These are phyloP conservation scores for Tragelaphus scriptus DNA, from an alignment of 2,113 vertebrate genomes.

Conservation along the genomic window DNA sequence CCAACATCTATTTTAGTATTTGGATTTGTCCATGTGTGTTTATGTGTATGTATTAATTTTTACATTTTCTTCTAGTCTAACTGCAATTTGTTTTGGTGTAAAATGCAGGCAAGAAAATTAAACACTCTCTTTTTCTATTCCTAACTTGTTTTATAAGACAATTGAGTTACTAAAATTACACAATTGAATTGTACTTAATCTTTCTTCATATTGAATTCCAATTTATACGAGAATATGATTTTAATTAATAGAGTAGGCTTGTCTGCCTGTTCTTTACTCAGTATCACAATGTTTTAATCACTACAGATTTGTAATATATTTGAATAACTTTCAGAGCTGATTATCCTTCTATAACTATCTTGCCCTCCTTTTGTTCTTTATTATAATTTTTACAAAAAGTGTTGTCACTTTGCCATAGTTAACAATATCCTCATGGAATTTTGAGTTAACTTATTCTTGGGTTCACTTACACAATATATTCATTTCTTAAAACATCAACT, in stretches of 20 bases:
- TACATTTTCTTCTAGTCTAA: not conserved
- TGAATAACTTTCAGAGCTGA: not conserved
- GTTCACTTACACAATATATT: not conserved
- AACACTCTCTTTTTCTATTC: not conserved
- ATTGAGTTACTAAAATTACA: not conserved
- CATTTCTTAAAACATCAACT: not conserved
- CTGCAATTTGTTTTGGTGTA: not conserved
- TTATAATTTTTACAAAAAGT: not conserved
- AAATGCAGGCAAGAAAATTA: not conserved
- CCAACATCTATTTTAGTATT: not conserved
- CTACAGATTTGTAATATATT: not conserved
- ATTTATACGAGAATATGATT: not conserved
- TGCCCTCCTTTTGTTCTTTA: not conserved
- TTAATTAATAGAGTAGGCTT: not conserved
- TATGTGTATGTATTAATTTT: not conserved
- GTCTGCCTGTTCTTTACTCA: not conserved
- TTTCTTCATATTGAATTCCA: not conserved
- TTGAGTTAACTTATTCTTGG: not conserved
- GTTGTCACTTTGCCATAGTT: not conserved
- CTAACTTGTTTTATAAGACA: not conserved
- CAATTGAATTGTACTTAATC: not conserved
- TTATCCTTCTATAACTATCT: not conserved
- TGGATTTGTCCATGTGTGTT: not conserved
- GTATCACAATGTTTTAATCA: not conserved
- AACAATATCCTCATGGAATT: not conserved